phyloP scores from a whole-genome alignment of 2,113 vertebrate genomes.

The Balaeniceps rex region DNA sequence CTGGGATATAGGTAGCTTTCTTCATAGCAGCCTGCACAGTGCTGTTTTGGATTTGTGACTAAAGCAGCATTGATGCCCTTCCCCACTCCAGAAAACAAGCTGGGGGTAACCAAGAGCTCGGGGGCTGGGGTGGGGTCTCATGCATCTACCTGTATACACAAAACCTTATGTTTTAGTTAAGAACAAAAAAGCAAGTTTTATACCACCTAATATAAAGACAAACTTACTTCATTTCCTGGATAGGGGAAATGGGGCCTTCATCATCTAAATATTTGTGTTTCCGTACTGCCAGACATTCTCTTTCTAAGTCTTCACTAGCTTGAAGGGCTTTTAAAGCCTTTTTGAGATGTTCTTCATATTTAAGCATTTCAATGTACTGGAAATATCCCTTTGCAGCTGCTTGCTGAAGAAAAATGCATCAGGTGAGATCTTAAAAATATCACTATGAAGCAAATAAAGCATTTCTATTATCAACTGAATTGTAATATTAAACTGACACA shows the following conservation, averaged over 20 bases:
- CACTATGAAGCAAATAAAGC: neutral
- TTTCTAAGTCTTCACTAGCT: slow-evolving; percentile 70
- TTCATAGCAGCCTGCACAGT: neutral
- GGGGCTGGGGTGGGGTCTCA: neutral
- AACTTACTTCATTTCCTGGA: slow-evolving; percentile 71
- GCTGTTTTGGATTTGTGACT: neutral
- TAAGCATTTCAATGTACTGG: slow-evolving; percentile 70
- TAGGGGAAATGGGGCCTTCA: slow-evolving; percentile 76
- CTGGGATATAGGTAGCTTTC: neutral
- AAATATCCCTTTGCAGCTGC: slow-evolving; percentile 74
- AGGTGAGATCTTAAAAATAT: neutral
- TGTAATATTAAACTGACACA: fast-evolving
- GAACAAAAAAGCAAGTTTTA: neutral
- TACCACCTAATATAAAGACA: neutral
- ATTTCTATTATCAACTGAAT: neutral
- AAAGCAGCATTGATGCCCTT: too few relatives aligned
- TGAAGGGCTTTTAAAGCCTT: slow-evolving; percentile 66
- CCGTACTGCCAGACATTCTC: slow-evolving; percentile 52
- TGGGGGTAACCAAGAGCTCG: neutral
- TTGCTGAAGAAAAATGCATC: slow-evolving; percentile 33
- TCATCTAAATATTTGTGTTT: slow-evolving; percentile 78
- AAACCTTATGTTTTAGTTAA: fast-evolving
- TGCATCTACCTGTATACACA: neutral
- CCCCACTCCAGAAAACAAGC: neutral
- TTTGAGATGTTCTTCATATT: slow-evolving; percentile 71